phyloP scores from a whole-genome alignment of 2,113 vertebrate species.

The Ploceus nigricollis region DNA sequence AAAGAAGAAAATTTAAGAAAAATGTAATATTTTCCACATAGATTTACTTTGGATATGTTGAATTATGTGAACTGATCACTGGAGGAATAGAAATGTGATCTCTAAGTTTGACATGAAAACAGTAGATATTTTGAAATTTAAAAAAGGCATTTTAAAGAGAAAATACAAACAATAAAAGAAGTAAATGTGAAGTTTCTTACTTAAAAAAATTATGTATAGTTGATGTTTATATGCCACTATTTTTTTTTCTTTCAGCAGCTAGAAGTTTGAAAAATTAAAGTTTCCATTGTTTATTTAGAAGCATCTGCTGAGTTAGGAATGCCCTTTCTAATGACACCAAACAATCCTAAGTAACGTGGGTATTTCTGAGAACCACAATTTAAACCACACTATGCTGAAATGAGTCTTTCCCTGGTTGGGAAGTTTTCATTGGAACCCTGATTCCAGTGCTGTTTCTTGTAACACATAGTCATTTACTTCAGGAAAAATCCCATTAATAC shows the following conservation, averaged over 20 bases:
- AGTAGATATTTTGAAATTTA: not conserved
- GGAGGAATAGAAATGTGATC: not conserved
- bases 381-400: not conserved
- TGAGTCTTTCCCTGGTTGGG: not conserved
- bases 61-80: not conserved
- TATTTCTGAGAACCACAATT: not conserved
- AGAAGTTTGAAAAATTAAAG: not conserved
- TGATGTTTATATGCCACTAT: fast-evolving
- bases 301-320: not conserved
- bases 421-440: not conserved
- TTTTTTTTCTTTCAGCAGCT: not conserved
- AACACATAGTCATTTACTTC: fast-evolving
- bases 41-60: not conserved
- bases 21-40: not conserved
- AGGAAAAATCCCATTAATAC: not conserved
- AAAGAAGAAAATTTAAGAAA: constrained; percentile 1
- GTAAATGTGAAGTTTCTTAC: not conserved
- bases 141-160: not conserved
- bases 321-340: not conserved
- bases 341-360: not conserved
- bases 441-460: not conserved
- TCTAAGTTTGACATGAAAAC: not conserved
- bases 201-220: not conserved
- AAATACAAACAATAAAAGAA: not conserved
- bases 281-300: not conserved